Conservation (phyloP, 2,797 vertebrate genomes). For the Danio tinwini region DNA sequence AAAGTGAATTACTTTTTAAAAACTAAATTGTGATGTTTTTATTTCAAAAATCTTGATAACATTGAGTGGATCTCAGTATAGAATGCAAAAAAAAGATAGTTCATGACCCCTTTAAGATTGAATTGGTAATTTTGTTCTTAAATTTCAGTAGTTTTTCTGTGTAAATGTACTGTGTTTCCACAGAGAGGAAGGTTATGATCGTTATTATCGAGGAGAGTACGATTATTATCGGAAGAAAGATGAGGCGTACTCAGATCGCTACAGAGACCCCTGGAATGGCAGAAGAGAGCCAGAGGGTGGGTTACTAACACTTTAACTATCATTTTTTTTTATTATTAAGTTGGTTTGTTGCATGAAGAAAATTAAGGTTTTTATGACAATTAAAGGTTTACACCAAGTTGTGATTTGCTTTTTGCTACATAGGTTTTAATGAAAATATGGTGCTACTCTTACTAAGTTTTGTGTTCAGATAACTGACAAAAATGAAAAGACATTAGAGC, state of each 20-base stretch:
- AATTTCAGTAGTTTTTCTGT: background rate
- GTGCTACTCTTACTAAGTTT: too few relatives aligned
- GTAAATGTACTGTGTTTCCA: background rate
- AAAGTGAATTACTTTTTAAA: too few relatives aligned
- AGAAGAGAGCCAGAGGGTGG: constrained; percentile 84
- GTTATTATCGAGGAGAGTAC: constrained; percentile 81
- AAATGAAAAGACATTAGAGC: too few relatives aligned
- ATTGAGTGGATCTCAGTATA: too few relatives aligned
- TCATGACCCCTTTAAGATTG: too few relatives aligned
- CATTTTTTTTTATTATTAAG: background rate
- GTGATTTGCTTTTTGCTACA: background rate
- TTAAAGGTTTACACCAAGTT: background rate
- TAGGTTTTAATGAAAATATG: too few relatives aligned
- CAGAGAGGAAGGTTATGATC: constrained; percentile 85
- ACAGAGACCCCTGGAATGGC: constrained; percentile 88
- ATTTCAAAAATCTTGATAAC: too few relatives aligned
- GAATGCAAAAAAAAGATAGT: too few relatives aligned
- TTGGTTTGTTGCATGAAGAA: background rate
- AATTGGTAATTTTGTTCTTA: constrained; percentile 5
- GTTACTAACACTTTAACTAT: background rate
- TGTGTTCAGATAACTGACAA: too few relatives aligned
- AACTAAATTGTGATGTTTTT: too few relatives aligned
- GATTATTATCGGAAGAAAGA: constrained; percentile 91
- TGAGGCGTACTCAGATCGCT: constrained; percentile 85
- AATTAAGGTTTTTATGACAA: background rate